Base-by-base conservation (phyloP, 37 sponge, comb jelly and placozoan species). In the Haliclona indistincta region DNA sequence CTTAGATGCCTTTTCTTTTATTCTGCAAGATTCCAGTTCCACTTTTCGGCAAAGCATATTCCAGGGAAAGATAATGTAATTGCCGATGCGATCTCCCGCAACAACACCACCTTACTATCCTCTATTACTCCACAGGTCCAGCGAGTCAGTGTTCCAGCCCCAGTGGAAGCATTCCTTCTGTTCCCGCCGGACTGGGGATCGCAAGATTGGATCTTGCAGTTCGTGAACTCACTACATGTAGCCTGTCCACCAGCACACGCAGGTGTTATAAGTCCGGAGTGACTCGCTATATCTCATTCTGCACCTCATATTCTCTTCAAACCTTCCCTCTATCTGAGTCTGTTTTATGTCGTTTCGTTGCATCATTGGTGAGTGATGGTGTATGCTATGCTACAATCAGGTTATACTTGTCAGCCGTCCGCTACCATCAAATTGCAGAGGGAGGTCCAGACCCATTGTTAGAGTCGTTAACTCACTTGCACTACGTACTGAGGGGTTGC, bases 71-170 rank as follows among this genome's bases (percentile, higher is more conserved):
- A 17, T 19, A 77, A 77, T 35, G 15, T 28, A 2, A 39, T 28
- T 1, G 67, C 78, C 20, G 70, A 79, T 56, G 56, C 51, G 56
- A 29, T 79, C 19, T 79, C 70, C 44, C 54, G 58, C 13, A 13
- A 8, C 8, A 13, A 13, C 13, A 47, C 49, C 13, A 13, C 49
- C 49, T 17, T 8, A 47, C 13, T 47, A 8, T 17, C n/a, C n/a
- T n/a, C n/a, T n/a, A n/a, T n/a, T n/a, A n/a, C n/a, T n/a, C n/a
- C n/a, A n/a, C n/a, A n/a, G n/a, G n/a, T n/a, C n/a, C n/a, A n/a
- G n/a, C n/a, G n/a, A n/a, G n/a, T n/a, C n/a, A 47, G 13, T 13
- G 13, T 47, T 47, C 49, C 49, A 47, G 13, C 49, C 13, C 49
- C 49, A 47, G 13, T 47, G 49, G 49, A 17, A 8, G 13, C 8